A percentile compares a stretch with the other conserved stretches of the same genome.
These are phyloP conservation scores for Phocides pigmalion DNA, from an alignment of 1,140 invertebrate genomes.

Conservation along the genomic window DNA sequence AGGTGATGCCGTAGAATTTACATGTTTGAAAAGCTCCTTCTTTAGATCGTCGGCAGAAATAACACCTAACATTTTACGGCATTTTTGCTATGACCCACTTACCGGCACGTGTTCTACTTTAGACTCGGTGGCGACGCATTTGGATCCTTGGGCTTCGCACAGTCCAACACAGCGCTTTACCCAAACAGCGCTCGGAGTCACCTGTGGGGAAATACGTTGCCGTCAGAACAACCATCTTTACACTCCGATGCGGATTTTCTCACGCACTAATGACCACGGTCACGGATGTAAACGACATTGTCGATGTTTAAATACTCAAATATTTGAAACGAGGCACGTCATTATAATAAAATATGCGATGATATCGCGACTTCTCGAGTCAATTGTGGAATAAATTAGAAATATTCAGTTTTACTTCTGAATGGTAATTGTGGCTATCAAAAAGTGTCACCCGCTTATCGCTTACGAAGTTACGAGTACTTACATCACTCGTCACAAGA, in stretches of 20 bases:
- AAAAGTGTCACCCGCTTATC: neutral
- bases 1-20: too few relatives aligned
- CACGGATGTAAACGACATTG: constrained; percentile 59
- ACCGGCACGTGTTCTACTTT: constrained; percentile 63
- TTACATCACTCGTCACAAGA: neutral
- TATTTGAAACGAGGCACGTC: constrained; percentile 39
- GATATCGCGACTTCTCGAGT: neutral
- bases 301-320: constrained; percentile 44
- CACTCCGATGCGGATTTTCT: constrained; percentile 65
- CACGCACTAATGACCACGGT: constrained; percentile 58
- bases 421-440: neutral
- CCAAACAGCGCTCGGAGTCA: constrained; percentile 76
- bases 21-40: too few relatives aligned
- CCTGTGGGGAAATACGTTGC: constrained; percentile 69
- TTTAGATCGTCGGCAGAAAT: too few relatives aligned
- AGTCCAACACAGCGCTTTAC: constrained; percentile 80
- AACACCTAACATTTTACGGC: too few relatives aligned
- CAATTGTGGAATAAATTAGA: constrained; percentile 17
- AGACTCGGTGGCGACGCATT: constrained; percentile 59
- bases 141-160: constrained; percentile 61
- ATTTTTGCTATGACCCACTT: too few relatives aligned
- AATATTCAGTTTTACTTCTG: neutral
- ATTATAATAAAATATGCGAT: constrained; percentile 32
- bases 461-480: too few relatives aligned
- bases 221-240: constrained; percentile 52